These are phyloP conservation scores for Nipponia nippon DNA, from an alignment of 2,113 vertebrate genomes.

Conservation along the genomic window DNA sequence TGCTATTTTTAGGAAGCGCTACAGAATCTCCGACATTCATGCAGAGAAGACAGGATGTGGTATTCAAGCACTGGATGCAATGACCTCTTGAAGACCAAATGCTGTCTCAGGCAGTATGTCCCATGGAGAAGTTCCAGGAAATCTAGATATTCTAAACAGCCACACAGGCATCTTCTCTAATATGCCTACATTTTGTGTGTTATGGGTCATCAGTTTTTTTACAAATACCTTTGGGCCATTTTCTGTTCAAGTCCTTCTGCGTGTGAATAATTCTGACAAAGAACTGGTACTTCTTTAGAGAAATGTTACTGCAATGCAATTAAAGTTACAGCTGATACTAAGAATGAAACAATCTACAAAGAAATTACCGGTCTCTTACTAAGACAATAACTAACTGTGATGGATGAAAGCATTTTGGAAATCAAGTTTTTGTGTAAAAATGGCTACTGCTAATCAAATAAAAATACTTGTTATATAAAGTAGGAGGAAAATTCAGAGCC, in stretches of 20 bases:
- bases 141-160: background rate
- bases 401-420: background rate
- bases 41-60: background rate
- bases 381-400: background rate
- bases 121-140: background rate
- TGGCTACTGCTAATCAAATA: background rate
- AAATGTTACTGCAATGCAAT: background rate
- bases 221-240: background rate
- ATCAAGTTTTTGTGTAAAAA: background rate
- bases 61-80: background rate
- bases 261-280: background rate
- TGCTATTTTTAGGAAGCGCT: constrained; percentile 8
- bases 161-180: background rate
- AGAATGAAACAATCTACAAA: background rate
- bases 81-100: constrained; percentile 5
- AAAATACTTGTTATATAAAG: background rate
- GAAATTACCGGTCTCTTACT: background rate
- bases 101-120: background rate
- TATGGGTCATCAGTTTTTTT: background rate
- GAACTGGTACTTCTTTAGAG: background rate
- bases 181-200: background rate
- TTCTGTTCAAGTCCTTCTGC: background rate
- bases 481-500: background rate
- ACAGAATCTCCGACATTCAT: background rate
- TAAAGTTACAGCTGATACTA: background rate